Evolutionary conservation across 1,140 invertebrate genomes (phyloP).

Genomic region (Dendroctonus ponderosae): DNA sequence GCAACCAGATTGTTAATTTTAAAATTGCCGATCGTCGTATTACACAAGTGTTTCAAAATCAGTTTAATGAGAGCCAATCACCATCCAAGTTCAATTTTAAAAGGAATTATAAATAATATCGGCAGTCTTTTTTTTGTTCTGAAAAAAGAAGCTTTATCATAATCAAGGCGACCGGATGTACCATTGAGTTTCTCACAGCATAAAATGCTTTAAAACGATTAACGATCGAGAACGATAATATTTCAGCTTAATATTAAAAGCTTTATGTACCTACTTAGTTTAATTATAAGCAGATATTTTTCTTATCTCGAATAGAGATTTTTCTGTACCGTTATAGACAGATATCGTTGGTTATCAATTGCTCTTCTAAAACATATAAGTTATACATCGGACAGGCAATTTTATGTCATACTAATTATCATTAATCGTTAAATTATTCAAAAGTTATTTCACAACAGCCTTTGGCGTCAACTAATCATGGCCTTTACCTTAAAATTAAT

Average conservation of each 20-base stretch:
- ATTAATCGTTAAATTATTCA: slow-evolving; percentile 19
- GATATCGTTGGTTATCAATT: too few relatives aligned
- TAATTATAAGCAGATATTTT: too few relatives aligned
- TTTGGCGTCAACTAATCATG: slow-evolving; percentile 6
- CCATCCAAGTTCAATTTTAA: slow-evolving; percentile 7
- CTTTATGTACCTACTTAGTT: too few relatives aligned
- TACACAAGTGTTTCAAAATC: slow-evolving; percentile 1
- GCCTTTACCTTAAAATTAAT: slow-evolving; percentile 1
- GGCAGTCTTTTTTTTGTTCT: slow-evolving; percentile 9
- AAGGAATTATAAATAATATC: slow-evolving; percentile 5
- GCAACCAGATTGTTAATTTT: slow-evolving; percentile 1
- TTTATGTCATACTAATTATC: slow-evolving; percentile 22
- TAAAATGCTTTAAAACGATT: slow-evolving; percentile 18
- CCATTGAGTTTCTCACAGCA: slow-evolving; percentile 10
- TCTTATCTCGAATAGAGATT: too few relatives aligned
- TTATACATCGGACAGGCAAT: slow-evolving; percentile 2
- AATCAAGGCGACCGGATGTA: slow-evolving; percentile 19
- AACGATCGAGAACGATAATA: slow-evolving; percentile 22
- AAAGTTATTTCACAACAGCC: slow-evolving; percentile 12
- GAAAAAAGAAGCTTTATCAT: slow-evolving; percentile 19
- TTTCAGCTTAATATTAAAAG: slow-evolving; percentile 21
- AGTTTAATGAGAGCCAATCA: slow-evolving; percentile 6
- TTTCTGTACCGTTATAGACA: too few relatives aligned
- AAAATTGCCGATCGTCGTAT: not conserved
- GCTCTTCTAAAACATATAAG: too few relatives aligned